phyloP scores from a whole-genome alignment of 1,140 invertebrate species.

The Cotesia chilonis region DNA sequence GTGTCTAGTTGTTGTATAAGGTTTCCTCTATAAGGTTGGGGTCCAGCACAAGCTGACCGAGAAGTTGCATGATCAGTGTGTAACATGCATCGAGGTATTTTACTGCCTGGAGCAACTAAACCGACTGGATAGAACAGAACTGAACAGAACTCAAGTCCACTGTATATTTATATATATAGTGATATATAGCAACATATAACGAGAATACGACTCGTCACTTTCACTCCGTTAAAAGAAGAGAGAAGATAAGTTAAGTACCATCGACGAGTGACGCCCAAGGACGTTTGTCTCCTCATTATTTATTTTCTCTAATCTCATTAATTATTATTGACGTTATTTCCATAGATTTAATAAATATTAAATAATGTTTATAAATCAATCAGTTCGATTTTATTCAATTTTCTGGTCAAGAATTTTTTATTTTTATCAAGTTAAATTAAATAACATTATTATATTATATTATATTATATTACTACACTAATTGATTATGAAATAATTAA shows the following conservation, averaged over 20 bases:
- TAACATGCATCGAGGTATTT: constrained; percentile 22
- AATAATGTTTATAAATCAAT: too few species aligned
- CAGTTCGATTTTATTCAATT: too few species aligned
- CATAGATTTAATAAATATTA: too few species aligned
- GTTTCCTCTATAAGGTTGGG: constrained; percentile 17
- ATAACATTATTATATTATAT: too few species aligned
- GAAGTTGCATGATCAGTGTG: constrained; percentile 29
- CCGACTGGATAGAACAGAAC: not conserved
- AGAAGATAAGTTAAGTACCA: constrained; percentile 19
- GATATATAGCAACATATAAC: not conserved
- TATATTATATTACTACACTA: too few species aligned
- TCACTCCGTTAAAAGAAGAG: constrained; percentile 40
- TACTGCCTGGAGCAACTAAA: constrained; percentile 16
- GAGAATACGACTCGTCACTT: constrained; percentile 42
- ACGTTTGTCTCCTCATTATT: constrained; percentile 25
- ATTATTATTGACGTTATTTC: constrained; percentile 1
- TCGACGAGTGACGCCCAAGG: constrained; percentile 37
- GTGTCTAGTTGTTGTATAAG: not conserved
- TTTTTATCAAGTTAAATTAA: too few species aligned
- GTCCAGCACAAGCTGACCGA: too few species aligned
- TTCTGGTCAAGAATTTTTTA: too few species aligned
- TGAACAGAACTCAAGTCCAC: constrained; percentile 1
- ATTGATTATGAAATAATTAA: too few species aligned
- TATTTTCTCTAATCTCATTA: not conserved
- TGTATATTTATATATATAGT: not conserved